Conservation (phyloP, 2,113 vertebrate species). For the Corydoras sp. region DNA sequence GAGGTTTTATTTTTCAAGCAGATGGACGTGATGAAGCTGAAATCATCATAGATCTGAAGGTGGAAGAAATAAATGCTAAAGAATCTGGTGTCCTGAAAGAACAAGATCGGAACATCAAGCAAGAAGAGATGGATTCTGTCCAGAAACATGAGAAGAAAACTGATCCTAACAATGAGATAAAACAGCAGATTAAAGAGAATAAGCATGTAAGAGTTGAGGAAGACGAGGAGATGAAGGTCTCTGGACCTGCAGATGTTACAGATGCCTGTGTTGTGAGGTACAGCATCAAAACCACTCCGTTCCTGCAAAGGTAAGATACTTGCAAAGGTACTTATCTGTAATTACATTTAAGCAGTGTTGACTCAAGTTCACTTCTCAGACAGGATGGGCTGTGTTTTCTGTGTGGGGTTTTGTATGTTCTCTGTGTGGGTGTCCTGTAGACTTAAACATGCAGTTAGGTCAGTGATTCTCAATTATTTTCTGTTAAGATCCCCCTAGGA, state of each 20-base stretch:
- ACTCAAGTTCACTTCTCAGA: no score
- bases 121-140: background rate
- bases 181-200: slow-evolving; percentile 32
- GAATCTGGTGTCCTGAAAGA: slow-evolving; percentile 23
- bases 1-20: background rate
- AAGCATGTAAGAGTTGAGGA: slow-evolving; percentile 23
- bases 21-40: slow-evolving; percentile 14
- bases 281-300: slow-evolving; percentile 73
- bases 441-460: no score
- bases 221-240: slow-evolving; percentile 39
- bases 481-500: no score
- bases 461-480: no score
- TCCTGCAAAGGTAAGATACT: slow-evolving; percentile 78
- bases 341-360: no score
- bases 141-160: slow-evolving; percentile 33
- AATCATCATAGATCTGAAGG: background rate
- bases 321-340: background rate
- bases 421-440: background rate
- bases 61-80: slow-evolving; percentile 7
- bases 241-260: slow-evolving; percentile 48
- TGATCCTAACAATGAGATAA: slow-evolving; percentile 18
- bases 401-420: no score
- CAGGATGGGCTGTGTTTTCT: no score
- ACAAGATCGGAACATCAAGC: background rate
- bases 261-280: slow-evolving; percentile 67